Evolutionary conservation across 2,888 invertebrate species (phyloP).

Genomic region (Hypselothyrea guttata): DNA sequence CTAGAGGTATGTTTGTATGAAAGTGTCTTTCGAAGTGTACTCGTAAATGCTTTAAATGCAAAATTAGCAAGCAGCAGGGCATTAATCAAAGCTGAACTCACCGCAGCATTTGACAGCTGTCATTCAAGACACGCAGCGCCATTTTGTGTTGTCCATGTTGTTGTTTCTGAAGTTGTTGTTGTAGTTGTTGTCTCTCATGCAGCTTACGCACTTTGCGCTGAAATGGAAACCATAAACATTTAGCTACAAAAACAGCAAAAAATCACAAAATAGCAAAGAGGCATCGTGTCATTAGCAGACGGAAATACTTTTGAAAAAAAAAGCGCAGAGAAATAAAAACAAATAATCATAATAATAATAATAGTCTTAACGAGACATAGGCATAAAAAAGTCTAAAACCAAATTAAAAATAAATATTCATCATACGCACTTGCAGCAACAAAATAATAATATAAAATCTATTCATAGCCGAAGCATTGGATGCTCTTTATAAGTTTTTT

Average conservation of each 20-base stretch:
- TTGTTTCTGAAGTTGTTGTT: constrained; percentile 9
- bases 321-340: constrained; percentile 4
- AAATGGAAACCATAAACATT: constrained; percentile 51
- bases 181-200: constrained; percentile 38
- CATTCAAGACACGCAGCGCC: constrained; percentile 58
- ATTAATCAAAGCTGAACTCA: constrained; percentile 55
- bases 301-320: constrained; percentile 45
- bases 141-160: constrained; percentile 38
- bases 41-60: constrained; percentile 46
- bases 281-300: constrained; percentile 56
- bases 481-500: too few relatives aligned
- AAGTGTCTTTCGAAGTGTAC: constrained; percentile 6
- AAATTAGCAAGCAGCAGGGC: constrained; percentile 49
- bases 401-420: constrained; percentile 51
- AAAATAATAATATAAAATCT: background rate
- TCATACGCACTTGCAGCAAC: constrained; percentile 54
- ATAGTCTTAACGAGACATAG: constrained; percentile 29
- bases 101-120: constrained; percentile 67
- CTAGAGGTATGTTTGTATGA: constrained; percentile 2
- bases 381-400: constrained; percentile 26
- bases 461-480: background rate
- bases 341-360: constrained; percentile 27
- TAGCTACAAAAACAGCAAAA: constrained; percentile 12
- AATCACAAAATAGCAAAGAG: constrained; percentile 31
- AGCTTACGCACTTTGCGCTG: constrained; percentile 68